These are phyloP conservation scores for Calameuta pallipes DNA, from an alignment of 2,888 invertebrate species.

Conservation along the genomic window DNA sequence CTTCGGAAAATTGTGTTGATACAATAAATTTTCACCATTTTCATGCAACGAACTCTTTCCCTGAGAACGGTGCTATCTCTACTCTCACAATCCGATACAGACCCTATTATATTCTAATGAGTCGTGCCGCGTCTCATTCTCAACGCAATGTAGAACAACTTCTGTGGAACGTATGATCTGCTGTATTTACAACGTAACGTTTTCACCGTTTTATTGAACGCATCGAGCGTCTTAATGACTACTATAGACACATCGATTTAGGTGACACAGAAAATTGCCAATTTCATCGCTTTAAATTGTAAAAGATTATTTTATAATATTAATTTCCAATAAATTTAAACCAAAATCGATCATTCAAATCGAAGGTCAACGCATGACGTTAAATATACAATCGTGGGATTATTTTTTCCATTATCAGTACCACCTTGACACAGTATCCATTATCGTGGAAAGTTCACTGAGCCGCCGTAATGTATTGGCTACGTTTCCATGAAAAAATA, in stretches of 20 bases:
- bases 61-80: conserved; percentile 55
- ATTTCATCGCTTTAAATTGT: background rate
- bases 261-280: background rate
- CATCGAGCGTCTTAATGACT: background rate
- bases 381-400: background rate
- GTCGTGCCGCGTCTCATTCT: conserved; percentile 22
- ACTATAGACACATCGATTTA: background rate
- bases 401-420: background rate
- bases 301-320: background rate
- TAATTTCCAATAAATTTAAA: background rate
- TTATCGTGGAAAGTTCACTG: background rate
- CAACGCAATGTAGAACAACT: conserved; percentile 29
- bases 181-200: background rate
- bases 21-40: background rate
- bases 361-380: background rate
- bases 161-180: conserved; percentile 16
- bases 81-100: conserved; percentile 44
- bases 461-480: background rate
- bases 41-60: conserved; percentile 4
- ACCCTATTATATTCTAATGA: conserved; percentile 50
- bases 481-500: background rate
- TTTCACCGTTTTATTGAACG: background rate
- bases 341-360: background rate
- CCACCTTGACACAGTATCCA: background rate
- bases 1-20: background rate